A percentile compares a stretch with the other conserved stretches of the same genome.
Conservation (phyloP, 2,113 vertebrate genomes). For the Pavo muticus region DNA sequence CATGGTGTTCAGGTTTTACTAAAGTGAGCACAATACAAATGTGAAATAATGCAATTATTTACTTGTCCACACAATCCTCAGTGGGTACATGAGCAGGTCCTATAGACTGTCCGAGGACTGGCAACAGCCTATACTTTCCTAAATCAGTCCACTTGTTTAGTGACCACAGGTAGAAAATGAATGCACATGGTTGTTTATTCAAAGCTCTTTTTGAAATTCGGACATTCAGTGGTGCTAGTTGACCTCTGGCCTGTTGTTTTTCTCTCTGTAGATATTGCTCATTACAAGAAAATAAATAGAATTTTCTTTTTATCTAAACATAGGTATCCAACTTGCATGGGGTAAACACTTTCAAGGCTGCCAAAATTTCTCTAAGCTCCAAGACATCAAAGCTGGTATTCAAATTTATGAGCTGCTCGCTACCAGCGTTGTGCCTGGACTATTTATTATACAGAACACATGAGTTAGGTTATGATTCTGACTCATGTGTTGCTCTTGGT, state of each 20-base stretch:
- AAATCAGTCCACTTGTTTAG: background rate
- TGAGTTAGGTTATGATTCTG: background rate
- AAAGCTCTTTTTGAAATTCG: background rate
- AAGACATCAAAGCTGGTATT: background rate
- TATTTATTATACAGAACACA: background rate
- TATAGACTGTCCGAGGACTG: background rate
- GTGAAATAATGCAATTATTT: background rate
- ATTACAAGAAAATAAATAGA: background rate
- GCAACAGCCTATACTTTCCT: background rate
- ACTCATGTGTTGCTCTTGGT: background rate
- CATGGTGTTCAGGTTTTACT: background rate
- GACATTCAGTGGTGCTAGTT: background rate
- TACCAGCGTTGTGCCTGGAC: background rate
- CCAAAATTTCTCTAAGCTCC: background rate
- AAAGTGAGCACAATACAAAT: background rate
- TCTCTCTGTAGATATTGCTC: background rate
- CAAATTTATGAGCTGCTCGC: constrained; percentile 12
- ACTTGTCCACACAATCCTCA: background rate
- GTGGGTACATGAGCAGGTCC: background rate
- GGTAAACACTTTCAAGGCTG: background rate
- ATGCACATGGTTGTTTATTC: background rate
- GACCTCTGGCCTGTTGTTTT: background rate
- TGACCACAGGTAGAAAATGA: background rate
- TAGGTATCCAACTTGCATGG: background rate
- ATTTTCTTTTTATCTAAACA: background rate